Conservation (phyloP, 2,888 invertebrate species). For the Ceriagrion tenellum region DNA sequence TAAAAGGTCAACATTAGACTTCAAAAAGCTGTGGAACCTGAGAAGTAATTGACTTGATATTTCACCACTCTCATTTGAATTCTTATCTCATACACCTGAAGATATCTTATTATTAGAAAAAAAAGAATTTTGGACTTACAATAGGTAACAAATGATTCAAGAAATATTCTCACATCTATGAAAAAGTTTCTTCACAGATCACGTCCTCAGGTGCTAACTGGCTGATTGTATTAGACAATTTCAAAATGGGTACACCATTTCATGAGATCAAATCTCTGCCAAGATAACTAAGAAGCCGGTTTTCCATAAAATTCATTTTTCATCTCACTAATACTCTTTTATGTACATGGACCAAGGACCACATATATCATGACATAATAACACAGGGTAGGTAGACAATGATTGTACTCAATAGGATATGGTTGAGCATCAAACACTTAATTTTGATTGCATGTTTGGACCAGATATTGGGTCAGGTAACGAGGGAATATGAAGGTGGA, state of each 20-base stretch:
- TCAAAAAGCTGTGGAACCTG: no score
- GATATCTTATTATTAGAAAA: no score
- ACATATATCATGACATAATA: constrained; percentile 55
- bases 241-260: constrained; percentile 38
- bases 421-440: constrained; percentile 52
- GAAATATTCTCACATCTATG: no score
- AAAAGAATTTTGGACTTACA: no score
- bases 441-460: constrained; percentile 61
- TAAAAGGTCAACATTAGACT: no score
- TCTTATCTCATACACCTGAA: no score
- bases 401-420: constrained; percentile 58
- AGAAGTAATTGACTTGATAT: no score
- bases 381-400: constrained; percentile 53
- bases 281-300: constrained; percentile 23
- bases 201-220: no score
- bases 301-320: constrained; percentile 50
- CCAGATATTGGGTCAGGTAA: background rate
- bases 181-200: no score
- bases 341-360: constrained; percentile 62
- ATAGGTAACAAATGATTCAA: no score
- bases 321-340: constrained; percentile 56
- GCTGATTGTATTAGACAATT: constrained; percentile 15
- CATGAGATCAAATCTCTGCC: background rate
- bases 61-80: no score
- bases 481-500: background rate